These are phyloP conservation scores for Gallinago undulata DNA, from an alignment of 2,113 vertebrate species.

Conservation along the genomic window DNA sequence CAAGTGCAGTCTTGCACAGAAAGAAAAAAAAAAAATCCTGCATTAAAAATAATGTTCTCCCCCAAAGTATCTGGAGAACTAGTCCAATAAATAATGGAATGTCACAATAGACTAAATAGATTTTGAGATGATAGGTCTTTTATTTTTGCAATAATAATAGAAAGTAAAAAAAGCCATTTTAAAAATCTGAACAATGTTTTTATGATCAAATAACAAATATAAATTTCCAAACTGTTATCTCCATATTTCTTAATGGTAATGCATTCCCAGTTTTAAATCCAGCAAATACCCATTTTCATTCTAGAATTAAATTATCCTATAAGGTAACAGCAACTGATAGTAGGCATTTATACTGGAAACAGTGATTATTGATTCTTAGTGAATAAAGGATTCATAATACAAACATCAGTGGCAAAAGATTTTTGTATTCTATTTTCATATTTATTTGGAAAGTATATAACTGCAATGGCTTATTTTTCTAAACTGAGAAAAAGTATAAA, in stretches of 20 bases:
- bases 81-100: slow-evolving; percentile 3
- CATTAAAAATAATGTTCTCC: not conserved
- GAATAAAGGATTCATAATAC: slow-evolving; percentile 34
- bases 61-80: not conserved
- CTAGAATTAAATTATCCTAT: slow-evolving; percentile 59
- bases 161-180: slow-evolving; percentile 19
- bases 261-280: slow-evolving; percentile 44
- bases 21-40: not conserved
- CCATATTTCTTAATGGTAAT: slow-evolving; percentile 37
- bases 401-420: slow-evolving; percentile 38
- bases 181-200: slow-evolving; percentile 39
- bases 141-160: slow-evolving; percentile 24
- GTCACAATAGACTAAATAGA: not conserved
- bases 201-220: slow-evolving; percentile 32
- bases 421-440: slow-evolving; percentile 28
- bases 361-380: slow-evolving; percentile 72
- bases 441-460: slow-evolving; percentile 5
- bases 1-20: not conserved
- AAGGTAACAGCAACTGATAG: slow-evolving; percentile 53
- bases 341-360: slow-evolving; percentile 61
- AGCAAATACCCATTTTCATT: slow-evolving; percentile 56
- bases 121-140: slow-evolving; percentile 42
- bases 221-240: slow-evolving; percentile 49
- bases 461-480: slow-evolving; percentile 13
- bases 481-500: not conserved